Evolutionary conservation across 2,888 invertebrate species (phyloP).

Genomic region (Netelia melanura): DNA sequence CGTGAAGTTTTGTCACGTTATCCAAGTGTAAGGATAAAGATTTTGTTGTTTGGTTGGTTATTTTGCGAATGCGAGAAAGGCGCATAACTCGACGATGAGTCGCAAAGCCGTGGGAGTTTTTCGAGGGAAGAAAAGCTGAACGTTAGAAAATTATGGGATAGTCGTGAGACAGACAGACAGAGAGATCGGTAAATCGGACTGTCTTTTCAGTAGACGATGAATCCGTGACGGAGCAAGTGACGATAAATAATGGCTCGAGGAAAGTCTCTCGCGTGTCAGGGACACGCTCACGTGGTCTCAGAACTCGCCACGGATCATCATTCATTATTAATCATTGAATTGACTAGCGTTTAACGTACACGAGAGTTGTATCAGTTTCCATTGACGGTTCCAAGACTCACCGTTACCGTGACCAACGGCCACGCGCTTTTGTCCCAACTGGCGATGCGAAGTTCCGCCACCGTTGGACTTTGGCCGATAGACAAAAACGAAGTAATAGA

Average conservation of each 20-base stretch:
- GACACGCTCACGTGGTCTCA: neutral
- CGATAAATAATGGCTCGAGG: constrained; percentile 18
- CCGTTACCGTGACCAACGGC: constrained; percentile 18
- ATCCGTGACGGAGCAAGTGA: constrained; percentile 18
- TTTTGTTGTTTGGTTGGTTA: no score
- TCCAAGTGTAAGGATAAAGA: no score
- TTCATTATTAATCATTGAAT: constrained; percentile 54
- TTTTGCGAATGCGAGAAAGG: no score
- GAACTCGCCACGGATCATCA: constrained; percentile 38
- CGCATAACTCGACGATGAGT: constrained; percentile 38
- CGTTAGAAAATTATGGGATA: constrained; percentile 32
- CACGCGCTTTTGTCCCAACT: constrained; percentile 46
- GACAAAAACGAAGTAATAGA: constrained; percentile 12
- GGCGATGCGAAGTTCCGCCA: neutral
- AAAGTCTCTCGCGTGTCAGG: constrained; percentile 1
- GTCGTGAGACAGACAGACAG: constrained; percentile 5
- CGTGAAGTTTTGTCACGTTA: neutral
- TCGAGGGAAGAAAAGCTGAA: constrained; percentile 32
- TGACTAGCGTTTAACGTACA: constrained; percentile 18
- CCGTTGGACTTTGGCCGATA: neutral
- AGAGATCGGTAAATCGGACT: constrained; percentile 25
- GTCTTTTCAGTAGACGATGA: neutral
- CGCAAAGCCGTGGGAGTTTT: neutral
- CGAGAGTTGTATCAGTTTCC: constrained; percentile 9
- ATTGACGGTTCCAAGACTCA: neutral